Evolutionary conservation across 1,140 invertebrate genomes (phyloP).

Genomic region (Saccostrea cuccullata): DNA sequence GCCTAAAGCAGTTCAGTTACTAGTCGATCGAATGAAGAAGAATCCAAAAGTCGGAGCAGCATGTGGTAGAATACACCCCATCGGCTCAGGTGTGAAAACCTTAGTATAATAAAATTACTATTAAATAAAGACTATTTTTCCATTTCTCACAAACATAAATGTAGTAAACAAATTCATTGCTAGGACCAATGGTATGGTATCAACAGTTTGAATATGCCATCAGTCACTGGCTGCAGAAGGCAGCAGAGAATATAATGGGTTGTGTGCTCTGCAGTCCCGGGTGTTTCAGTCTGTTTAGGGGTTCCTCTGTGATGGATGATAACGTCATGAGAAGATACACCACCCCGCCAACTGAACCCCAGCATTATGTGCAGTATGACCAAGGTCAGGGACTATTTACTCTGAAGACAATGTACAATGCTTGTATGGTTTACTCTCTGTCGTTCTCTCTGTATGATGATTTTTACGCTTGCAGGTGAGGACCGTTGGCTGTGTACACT

Average conservation of each 20-base stretch:
- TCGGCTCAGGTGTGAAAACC: slow-evolving; percentile 76
- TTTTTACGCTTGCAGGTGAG: slow-evolving; percentile 78
- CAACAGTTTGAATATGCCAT: slow-evolving; percentile 85
- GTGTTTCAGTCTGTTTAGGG: slow-evolving; percentile 83
- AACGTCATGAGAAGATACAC: slow-evolving; percentile 83
- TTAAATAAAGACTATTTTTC: too few relatives aligned
- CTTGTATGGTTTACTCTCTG: too few relatives aligned
- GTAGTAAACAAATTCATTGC: neutral
- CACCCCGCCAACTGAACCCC: slow-evolving; percentile 80
- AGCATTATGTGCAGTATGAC: slow-evolving; percentile 84
- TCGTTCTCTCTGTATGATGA: too few relatives aligned
- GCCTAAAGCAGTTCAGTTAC: slow-evolving; percentile 80
- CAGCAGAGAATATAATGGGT: slow-evolving; percentile 84
- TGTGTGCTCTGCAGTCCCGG: slow-evolving; percentile 84
- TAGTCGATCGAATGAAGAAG: slow-evolving; percentile 82
- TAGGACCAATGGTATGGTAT: slow-evolving; percentile 83
- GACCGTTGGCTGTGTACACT: slow-evolving; percentile 85
- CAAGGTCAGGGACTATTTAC: slow-evolving; percentile 77
- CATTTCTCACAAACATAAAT: too few relatives aligned
- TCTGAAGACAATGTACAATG: too few relatives aligned
- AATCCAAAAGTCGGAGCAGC: slow-evolving; percentile 81
- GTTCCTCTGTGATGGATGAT: slow-evolving; percentile 83
- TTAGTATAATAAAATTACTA: too few relatives aligned
- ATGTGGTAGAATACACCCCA: slow-evolving; percentile 81
- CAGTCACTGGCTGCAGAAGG: slow-evolving; percentile 85